A percentile compares a stretch with the other conserved stretches of the same genome.
Evolutionary conservation across 2,888 invertebrate genomes (phyloP).

Genomic region (Tenodera sinensis): DNA sequence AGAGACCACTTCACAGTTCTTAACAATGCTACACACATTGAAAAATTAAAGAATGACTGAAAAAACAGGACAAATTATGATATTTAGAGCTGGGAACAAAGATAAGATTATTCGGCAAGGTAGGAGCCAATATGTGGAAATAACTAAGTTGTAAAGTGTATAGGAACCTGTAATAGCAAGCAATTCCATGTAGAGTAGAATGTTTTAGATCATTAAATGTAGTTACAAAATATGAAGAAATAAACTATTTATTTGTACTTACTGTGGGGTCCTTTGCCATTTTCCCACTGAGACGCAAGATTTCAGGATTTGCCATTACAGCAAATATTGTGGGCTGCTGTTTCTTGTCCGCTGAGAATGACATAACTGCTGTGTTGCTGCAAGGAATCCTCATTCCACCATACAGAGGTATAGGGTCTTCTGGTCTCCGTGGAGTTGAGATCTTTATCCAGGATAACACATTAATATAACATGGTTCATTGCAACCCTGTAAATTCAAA

Average conservation of each 20-base stretch:
- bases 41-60: too few species aligned
- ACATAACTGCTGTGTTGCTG: slow-evolving; percentile 32
- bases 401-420: slow-evolving; percentile 65
- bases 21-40: too few species aligned
- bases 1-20: too few species aligned
- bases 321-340: slow-evolving; percentile 63
- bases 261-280: slow-evolving; percentile 62
- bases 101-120: too few species aligned
- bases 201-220: too few species aligned
- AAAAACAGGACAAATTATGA: too few species aligned
- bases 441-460: slow-evolving; percentile 72
- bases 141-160: too few species aligned
- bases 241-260: slow-evolving; percentile 32
- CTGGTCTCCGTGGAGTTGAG: slow-evolving; percentile 61
- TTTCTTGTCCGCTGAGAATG: slow-evolving; percentile 1
- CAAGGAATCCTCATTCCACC: slow-evolving; percentile 69
- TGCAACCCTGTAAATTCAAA: slow-evolving; percentile 38
- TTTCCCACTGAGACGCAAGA: slow-evolving; percentile 64
- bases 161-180: too few species aligned
- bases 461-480: slow-evolving; percentile 51
- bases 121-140: too few species aligned
- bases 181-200: too few species aligned
- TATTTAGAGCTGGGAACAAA: too few species aligned
- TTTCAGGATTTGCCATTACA: slow-evolving; percentile 70
- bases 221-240: neutral